Base-by-base conservation (phyloP, 2,113 vertebrate species). In the Butorides virescens region DNA sequence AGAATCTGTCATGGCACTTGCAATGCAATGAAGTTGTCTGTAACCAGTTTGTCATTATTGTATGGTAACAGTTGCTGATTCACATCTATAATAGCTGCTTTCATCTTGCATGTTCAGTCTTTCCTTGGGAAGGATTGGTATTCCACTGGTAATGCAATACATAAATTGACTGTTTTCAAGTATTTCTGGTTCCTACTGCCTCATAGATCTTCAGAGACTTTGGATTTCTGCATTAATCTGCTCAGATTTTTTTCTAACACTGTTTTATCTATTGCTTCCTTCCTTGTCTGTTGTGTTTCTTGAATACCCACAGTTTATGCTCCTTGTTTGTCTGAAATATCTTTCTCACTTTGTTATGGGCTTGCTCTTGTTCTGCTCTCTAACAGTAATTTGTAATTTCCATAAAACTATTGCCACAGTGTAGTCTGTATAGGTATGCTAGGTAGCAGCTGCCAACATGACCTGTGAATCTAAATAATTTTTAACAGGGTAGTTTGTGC, bases 151-250 rank as follows among this genome's bases (percentile, higher is more conserved):
- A 90, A 90, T 68, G 70, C 47, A 77, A 47, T 82, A 93, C 81
- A 78, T 85, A 96, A 94, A 91, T 66, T 84, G 86, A n/a, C 53
- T 53, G 11, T 86, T 96, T 94, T 73, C 83, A 92, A 44, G 56
- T 91, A 67, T 63, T 91, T 85, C 70, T 91, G 61, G 15, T 94
- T 91, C 50, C 90, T 90, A 10, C 32, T 87, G 81, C 73, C 65
- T 67, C 52, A 67, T 37, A 93, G 80, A 87, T 93, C 65, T 70
- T 94, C 27, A 32, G 21, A n/a, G 37, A 77, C 61, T 95, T 89
- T 74, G 52, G 42, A 71, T 87, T 91, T 94, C 65, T 89, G 81
- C 55, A 78, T 90, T 87, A 89, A 81, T 94, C 65, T 89, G 44
- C 77, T 89, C 36, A 75, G 16, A 0, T 74, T 83, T 78, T 44